A percentile compares a stretch with the other conserved stretches of the same genome.
These are phyloP conservation scores for Stigmatopora argus DNA, from an alignment of 2,113 vertebrate genomes.

Conservation along the genomic window DNA sequence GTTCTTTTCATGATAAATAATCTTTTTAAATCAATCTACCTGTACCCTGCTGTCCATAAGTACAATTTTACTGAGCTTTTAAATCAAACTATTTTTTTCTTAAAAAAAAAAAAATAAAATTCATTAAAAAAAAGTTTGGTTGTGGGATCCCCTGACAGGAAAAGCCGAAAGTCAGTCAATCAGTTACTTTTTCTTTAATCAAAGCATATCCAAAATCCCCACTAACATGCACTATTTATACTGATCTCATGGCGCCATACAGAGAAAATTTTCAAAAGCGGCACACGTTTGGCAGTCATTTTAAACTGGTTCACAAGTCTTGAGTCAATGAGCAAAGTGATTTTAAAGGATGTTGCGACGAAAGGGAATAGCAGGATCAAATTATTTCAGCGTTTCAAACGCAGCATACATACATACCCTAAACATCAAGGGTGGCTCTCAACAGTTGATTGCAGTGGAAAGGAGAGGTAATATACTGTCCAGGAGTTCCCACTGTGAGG, in stretches of 20 bases:
- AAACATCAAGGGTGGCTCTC: slow-evolving; percentile 45
- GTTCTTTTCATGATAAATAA: not conserved
- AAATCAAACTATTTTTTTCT: too few relatives aligned
- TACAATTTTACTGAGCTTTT: too few relatives aligned
- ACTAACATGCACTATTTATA: too few relatives aligned
- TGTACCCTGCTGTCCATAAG: not conserved
- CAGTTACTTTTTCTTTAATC: too few relatives aligned
- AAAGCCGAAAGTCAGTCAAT: too few relatives aligned
- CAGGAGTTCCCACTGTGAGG: slow-evolving; percentile 37
- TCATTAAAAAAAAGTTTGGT: too few relatives aligned
- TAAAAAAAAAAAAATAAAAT: too few relatives aligned
- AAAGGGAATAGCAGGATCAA: not conserved
- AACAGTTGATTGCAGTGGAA: slow-evolving; percentile 45
- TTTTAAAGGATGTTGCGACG: not conserved
- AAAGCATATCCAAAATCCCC: too few relatives aligned
- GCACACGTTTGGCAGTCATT: not conserved
- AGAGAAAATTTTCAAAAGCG: too few relatives aligned
- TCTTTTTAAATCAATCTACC: not conserved
- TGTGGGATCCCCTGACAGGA: too few relatives aligned
- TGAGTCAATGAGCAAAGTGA: not conserved
- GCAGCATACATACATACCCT: not conserved
- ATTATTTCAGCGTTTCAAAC: not conserved
- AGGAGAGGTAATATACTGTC: slow-evolving; percentile 44
- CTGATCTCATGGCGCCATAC: too few relatives aligned
- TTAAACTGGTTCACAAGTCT: not conserved